Evolutionary conservation across 2,888 invertebrate genomes (phyloP).

Genomic region (Drosophila colorata): DNA sequence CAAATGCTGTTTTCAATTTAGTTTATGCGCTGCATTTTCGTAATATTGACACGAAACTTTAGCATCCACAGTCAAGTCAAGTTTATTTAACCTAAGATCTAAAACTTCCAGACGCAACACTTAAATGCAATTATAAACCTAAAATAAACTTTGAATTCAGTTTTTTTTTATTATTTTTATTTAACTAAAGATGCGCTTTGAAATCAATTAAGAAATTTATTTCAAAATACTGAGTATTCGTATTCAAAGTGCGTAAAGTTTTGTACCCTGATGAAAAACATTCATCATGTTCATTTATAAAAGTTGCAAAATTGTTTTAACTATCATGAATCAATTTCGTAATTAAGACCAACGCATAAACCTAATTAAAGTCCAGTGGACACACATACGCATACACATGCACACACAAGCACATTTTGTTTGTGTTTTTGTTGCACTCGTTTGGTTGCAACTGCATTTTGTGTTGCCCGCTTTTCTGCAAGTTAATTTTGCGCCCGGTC

Average conservation of each 20-base stretch:
- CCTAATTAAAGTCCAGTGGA: slow-evolving; percentile 37
- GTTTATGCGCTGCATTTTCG: slow-evolving; percentile 36
- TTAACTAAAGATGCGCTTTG: no score
- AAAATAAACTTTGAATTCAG: no score
- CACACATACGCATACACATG: not conserved
- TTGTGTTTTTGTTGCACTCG: slow-evolving; percentile 35
- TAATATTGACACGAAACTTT: slow-evolving; percentile 7
- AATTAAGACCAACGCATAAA: slow-evolving; percentile 33
- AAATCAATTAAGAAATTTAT: no score
- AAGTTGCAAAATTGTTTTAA: not conserved
- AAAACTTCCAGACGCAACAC: no score
- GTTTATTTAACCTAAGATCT: no score
- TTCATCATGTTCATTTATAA: not conserved
- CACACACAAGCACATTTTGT: not conserved
- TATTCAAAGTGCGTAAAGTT: no score
- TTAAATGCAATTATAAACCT: no score
- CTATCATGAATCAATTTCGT: slow-evolving; percentile 1
- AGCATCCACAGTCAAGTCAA: no score
- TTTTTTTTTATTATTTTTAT: no score
- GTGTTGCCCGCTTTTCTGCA: slow-evolving; percentile 42
- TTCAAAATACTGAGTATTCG: no score
- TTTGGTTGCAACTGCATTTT: slow-evolving; percentile 59
- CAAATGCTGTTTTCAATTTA: not conserved
- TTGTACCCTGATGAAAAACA: not conserved
- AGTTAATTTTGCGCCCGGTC: slow-evolving; percentile 64